Evolutionary conservation across 1,140 invertebrate species (phyloP), one percentile per base, ranked within the genome.

Genomic region (Zaprionus taronus): DNA sequence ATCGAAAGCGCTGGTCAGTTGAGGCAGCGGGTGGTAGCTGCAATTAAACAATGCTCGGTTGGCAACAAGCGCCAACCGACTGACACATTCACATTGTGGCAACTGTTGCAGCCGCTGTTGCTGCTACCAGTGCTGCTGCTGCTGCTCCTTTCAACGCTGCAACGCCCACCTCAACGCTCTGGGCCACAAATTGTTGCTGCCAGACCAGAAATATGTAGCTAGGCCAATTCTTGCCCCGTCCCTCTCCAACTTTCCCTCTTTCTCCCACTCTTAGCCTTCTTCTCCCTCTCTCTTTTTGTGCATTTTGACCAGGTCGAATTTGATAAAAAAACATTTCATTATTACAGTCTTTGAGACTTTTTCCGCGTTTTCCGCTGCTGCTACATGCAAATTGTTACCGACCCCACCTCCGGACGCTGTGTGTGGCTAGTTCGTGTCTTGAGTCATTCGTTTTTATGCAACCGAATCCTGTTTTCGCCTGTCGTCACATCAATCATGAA

Each of bases 351-450:
- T 49, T 36, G 69, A 72, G 68, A 89, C 84, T 89, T 79, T 83
- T 89, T 81, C 84, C 75, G 84, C 67, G 65, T 84, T 80, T 49
- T 31, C 15, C 11, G 26, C 56, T 64, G 14, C 12, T 14, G 41
- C 47, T 9, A 66, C 72, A 87, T 61, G 74, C 64, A 80, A 80
- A 80, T 77, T 20, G n/a, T 22, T 61, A 4, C 6, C 17, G 47
- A 17, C 9, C 41, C 15, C 41, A 38, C 4, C 36, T 41, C 6
- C 31, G 41, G 36, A 31, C 58, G 38, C 57, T 72, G 82, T 84
- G 81, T 80, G 74, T 80, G 82, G 82, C 81, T 67, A 89, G 84
- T 87, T 89, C 74, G 84, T 90, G 81, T 69, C 85, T 78, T 90
- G 79, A 89, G 85, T 89, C 84, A 90, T 71, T 87, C 70, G 70